Conservation (phyloP, 2,888 invertebrate species). For the Diogma glabrata region DNA sequence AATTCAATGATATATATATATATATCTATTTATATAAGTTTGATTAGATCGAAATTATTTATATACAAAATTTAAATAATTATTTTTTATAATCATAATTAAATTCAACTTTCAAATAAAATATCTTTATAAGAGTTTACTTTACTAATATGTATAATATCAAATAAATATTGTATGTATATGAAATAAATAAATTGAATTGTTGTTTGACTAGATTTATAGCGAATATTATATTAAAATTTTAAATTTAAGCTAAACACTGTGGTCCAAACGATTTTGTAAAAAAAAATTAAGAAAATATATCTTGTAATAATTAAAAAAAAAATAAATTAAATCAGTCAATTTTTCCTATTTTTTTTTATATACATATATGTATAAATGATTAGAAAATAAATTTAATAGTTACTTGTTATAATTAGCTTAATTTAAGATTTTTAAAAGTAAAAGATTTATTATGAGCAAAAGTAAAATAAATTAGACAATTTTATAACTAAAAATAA, state of each 20-base stretch:
- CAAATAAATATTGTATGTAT: background rate
- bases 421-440: background rate
- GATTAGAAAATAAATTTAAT: background rate
- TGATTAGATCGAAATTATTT: too few species aligned
- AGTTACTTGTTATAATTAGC: background rate
- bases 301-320: slow-evolving; percentile 1
- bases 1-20: too few species aligned
- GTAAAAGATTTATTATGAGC: background rate
- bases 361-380: background rate
- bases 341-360: background rate
- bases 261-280: slow-evolving; percentile 3
- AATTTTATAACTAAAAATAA: background rate
- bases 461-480: slow-evolving; percentile 5
- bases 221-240: too few species aligned
- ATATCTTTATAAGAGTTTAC: background rate
- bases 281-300: background rate
- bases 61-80: too few species aligned
- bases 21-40: too few species aligned
- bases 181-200: too few species aligned
- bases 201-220: slow-evolving; percentile 2
- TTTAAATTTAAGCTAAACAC: too few species aligned
- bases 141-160: background rate
- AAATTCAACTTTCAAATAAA: background rate
- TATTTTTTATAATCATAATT: too few species aligned
- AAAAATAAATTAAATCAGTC: background rate